Evolutionary conservation across 2,113 vertebrate genomes (phyloP).

Genomic region (Atherinomorus stipes): DNA sequence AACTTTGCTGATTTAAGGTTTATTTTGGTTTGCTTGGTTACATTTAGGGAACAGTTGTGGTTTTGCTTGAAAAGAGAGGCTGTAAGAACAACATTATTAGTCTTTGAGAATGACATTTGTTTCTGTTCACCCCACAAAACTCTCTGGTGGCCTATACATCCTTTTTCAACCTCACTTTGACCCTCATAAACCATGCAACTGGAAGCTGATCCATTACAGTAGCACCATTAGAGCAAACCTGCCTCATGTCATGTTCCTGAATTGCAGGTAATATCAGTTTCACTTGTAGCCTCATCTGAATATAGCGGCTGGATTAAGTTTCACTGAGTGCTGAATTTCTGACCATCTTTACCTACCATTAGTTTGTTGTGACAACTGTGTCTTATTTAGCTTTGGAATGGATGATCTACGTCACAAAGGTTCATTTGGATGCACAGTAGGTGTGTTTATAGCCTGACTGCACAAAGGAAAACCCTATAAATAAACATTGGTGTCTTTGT

Average conservation of each 20-base stretch:
- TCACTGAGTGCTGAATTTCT: not conserved
- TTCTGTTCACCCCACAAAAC: not conserved
- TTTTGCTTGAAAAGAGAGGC: constrained; percentile 6
- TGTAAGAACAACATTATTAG: not conserved
- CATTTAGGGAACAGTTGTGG: not conserved
- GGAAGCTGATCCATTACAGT: constrained; percentile 41
- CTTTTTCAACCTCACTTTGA: not conserved
- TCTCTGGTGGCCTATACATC: not conserved
- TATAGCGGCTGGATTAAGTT: constrained; percentile 33
- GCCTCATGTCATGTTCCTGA: constrained; percentile 4
- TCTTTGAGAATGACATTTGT: constrained; percentile 7
- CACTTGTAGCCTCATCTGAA: constrained; percentile 7
- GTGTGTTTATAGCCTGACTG: constrained; percentile 22
- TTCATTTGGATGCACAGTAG: constrained; percentile 17
- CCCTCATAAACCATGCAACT: constrained; percentile 39
- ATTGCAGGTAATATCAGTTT: constrained; percentile 16
- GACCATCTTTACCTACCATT: constrained; percentile 12
- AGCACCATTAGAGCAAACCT: not conserved
- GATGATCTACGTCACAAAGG: constrained; percentile 44
- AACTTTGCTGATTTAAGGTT: not conserved
- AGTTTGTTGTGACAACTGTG: constrained; percentile 33
- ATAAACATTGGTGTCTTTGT: constrained; percentile 47
- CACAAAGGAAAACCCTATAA: constrained; percentile 53
- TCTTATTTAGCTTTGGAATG: constrained; percentile 56
- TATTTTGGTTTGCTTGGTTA: not conserved